A percentile compares a stretch with the other conserved stretches of the same genome.
Evolutionary conservation across 2,888 invertebrate species (phyloP).

Genomic region (Harpagoxenus sublaevis): DNA sequence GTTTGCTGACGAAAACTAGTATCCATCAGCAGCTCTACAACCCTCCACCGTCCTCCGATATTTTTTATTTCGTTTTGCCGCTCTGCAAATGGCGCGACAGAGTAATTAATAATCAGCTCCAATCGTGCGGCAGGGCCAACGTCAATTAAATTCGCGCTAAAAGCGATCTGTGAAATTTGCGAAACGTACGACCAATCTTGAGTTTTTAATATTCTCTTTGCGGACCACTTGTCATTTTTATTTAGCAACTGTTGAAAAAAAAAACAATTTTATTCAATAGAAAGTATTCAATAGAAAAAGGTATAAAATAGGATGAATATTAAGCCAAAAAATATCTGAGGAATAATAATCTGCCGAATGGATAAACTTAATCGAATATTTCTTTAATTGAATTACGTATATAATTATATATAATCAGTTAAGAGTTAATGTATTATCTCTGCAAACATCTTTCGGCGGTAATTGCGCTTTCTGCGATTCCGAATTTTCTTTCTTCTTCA

Average conservation of each 20-base stretch:
- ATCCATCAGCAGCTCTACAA: neutral
- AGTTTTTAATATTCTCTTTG: conserved; percentile 10
- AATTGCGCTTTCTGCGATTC: conserved; percentile 22
- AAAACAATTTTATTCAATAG: neutral
- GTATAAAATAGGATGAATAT: neutral
- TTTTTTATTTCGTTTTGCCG: conserved; percentile 40
- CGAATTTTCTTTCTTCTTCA: conserved; percentile 19
- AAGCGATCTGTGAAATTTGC: conserved; percentile 15
- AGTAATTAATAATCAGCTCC: conserved; percentile 63
- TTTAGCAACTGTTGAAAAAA: neutral
- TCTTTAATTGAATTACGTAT: neutral
- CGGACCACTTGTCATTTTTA: neutral
- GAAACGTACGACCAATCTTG: conserved; percentile 37
- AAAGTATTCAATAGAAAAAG: neutral
- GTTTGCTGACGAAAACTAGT: conserved; percentile 30
- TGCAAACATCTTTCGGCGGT: neutral
- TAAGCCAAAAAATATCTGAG: neutral
- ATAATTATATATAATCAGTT: conserved; percentile 5
- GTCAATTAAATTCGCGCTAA: conserved; percentile 62
- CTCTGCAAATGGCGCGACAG: conserved; percentile 53
- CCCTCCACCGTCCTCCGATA: neutral
- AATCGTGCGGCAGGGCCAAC: conserved; percentile 53
- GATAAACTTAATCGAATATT: neutral
- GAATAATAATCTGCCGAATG: neutral
- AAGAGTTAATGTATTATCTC: neutral